A percentile compares a stretch with the other conserved stretches of the same genome.
Conservation (phyloP, 2,113 vertebrate species). For the Oriolus oriolus region DNA sequence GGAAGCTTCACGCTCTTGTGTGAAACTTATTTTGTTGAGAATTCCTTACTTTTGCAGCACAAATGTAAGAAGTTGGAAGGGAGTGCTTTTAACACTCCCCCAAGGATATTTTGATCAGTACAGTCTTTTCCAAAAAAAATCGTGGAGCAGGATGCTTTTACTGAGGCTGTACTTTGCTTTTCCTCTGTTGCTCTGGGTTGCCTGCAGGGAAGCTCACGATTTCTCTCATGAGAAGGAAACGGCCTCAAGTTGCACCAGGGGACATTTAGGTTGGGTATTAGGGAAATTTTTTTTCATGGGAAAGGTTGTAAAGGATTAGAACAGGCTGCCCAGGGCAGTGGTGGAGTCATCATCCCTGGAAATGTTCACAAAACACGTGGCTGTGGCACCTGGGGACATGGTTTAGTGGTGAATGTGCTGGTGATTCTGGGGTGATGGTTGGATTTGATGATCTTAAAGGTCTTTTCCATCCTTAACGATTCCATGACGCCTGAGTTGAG, state of each 20-base stretch:
- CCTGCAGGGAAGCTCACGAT: not conserved
- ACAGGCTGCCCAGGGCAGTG: not conserved
- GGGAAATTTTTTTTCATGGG: not conserved
- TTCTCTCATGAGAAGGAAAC: not conserved
- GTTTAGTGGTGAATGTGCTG: not conserved
- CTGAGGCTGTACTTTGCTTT: not conserved
- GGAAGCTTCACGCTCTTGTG: not conserved
- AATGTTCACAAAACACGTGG: not conserved
- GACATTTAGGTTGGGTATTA: not conserved
- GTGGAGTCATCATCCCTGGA: not conserved
- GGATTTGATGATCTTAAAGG: not conserved
- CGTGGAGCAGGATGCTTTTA: not conserved
- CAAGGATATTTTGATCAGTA: not conserved
- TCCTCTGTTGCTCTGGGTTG: not conserved
- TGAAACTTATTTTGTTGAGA: not conserved
- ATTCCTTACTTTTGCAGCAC: not conserved
- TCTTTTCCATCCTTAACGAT: not conserved
- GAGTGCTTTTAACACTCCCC: not conserved
- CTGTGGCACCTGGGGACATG: not conserved
- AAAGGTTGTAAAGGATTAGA: not conserved
- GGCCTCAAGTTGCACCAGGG: not conserved
- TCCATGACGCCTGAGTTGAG: not conserved
- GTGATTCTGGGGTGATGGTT: not conserved
- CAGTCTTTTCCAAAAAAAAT: not conserved
- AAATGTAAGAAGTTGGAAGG: not conserved